These are phyloP conservation scores for Anguilla anguilla DNA, from an alignment of 2,797 vertebrate genomes.

Conservation along the genomic window DNA sequence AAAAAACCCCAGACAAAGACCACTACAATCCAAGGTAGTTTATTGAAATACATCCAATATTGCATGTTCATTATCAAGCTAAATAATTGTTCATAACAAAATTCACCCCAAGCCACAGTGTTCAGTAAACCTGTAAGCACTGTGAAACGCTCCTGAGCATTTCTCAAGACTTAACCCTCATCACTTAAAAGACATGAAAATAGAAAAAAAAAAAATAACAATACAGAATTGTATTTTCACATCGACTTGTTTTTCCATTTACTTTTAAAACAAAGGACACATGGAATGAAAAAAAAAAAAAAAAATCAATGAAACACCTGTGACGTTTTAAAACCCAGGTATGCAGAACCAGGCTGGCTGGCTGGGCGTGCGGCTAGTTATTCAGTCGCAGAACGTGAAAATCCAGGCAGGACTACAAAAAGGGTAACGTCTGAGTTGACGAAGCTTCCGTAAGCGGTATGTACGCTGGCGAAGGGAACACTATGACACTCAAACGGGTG, in stretches of 20 bases:
- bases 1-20: constrained; percentile 17
- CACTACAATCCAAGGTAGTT: constrained; percentile 26
- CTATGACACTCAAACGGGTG: constrained; percentile 19
- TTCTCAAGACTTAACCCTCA: constrained; percentile 34
- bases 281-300: constrained; percentile 52
- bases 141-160: constrained; percentile 47
- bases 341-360: constrained; percentile 19
- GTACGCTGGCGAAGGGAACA: constrained; percentile 44
- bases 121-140: constrained; percentile 29
- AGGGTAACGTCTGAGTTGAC: constrained; percentile 30
- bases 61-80: constrained; percentile 5
- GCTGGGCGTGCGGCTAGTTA: neutral
- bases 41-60: constrained; percentile 34
- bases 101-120: constrained; percentile 42
- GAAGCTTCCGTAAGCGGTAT: constrained; percentile 31
- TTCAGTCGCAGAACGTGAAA: neutral
- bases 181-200: constrained; percentile 35
- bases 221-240: constrained; percentile 25
- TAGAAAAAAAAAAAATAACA: constrained; percentile 37
- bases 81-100: constrained; percentile 27
- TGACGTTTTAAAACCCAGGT: constrained; percentile 28
- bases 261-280: constrained; percentile 42
- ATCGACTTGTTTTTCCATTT: constrained; percentile 29
- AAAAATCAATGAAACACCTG: constrained; percentile 49
- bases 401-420: constrained; percentile 21